phyloP scores from a whole-genome alignment of 2,113 vertebrate species.

The Ramphastos sulfuratus region DNA sequence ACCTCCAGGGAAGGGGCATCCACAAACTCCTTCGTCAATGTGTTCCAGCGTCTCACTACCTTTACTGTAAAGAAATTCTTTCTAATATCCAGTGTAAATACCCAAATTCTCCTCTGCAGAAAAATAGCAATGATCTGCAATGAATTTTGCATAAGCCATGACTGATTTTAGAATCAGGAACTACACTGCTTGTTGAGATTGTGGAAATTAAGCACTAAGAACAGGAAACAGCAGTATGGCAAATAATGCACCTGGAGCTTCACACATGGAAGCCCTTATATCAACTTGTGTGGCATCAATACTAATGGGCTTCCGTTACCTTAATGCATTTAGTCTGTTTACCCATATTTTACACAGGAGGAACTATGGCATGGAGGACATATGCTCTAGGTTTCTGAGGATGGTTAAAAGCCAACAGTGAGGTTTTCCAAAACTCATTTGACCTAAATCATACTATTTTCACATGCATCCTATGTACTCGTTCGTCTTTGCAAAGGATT shows the following conservation, averaged over 20 bases:
- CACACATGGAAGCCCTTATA: fast-evolving
- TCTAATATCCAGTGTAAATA: not conserved
- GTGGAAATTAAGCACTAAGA: not conserved
- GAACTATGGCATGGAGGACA: fast-evolving
- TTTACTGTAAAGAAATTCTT: too few relatives aligned
- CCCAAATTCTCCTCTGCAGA: not conserved
- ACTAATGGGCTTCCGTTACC: fast-evolving
- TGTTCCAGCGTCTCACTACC: too few relatives aligned
- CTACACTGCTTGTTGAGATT: not conserved
- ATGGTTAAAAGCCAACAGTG: fast-evolving
- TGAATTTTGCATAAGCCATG: not conserved
- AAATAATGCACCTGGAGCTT: fast-evolving
- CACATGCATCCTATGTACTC: fast-evolving
- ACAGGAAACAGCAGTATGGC: too few relatives aligned
- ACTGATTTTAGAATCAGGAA: too few relatives aligned
- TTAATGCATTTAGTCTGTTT: not conserved
- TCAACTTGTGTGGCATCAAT: fast-evolving
- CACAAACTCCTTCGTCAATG: too few relatives aligned
- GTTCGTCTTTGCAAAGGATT: not conserved
- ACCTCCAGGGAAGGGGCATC: too few relatives aligned
- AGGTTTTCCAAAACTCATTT: not conserved
- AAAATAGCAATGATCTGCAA: not conserved
- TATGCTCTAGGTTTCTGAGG: not conserved
- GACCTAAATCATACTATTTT: not conserved
- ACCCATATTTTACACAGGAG: not conserved